Evolutionary conservation across 2,888 invertebrate genomes (phyloP).

Genomic region (Amblyteles armatorius): DNA sequence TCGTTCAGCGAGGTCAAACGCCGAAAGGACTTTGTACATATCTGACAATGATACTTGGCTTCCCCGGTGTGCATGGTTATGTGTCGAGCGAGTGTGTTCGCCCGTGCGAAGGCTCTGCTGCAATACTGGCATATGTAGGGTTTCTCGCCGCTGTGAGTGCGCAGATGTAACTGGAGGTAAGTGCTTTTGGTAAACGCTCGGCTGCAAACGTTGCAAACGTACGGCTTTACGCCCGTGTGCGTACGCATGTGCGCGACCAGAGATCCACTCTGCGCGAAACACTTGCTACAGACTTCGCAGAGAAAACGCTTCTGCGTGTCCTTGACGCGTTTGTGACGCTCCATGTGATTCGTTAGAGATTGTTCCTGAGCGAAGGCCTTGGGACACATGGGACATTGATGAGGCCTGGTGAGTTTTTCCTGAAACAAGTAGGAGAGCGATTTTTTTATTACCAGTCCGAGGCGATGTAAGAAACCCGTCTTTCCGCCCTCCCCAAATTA

Average conservation of each 20-base stretch:
- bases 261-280: constrained; percentile 82
- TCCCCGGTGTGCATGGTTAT: constrained; percentile 83
- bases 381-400: constrained; percentile 79
- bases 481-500: too few species aligned
- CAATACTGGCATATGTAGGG: constrained; percentile 83
- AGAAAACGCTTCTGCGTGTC: constrained; percentile 81
- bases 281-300: constrained; percentile 82
- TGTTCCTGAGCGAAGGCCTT: constrained; percentile 81
- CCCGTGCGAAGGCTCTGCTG: constrained; percentile 81
- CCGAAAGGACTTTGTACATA: constrained; percentile 81
- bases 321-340: constrained; percentile 79
- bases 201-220: constrained; percentile 81
- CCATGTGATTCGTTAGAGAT: constrained; percentile 80
- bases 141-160: constrained; percentile 82
- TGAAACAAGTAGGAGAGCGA: constrained; percentile 62
- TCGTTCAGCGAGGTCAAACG: constrained; percentile 81
- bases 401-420: constrained; percentile 79
- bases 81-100: constrained; percentile 81
- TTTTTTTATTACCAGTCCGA: too few species aligned
- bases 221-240: constrained; percentile 81
- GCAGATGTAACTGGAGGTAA: constrained; percentile 80
- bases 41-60: constrained; percentile 82
- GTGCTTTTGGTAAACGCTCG: constrained; percentile 82
- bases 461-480: too few species aligned
- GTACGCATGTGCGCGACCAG: constrained; percentile 82